These are phyloP conservation scores for Eriocheir sinensis DNA, from an alignment of 1,140 invertebrate genomes.

Conservation along the genomic window DNA sequence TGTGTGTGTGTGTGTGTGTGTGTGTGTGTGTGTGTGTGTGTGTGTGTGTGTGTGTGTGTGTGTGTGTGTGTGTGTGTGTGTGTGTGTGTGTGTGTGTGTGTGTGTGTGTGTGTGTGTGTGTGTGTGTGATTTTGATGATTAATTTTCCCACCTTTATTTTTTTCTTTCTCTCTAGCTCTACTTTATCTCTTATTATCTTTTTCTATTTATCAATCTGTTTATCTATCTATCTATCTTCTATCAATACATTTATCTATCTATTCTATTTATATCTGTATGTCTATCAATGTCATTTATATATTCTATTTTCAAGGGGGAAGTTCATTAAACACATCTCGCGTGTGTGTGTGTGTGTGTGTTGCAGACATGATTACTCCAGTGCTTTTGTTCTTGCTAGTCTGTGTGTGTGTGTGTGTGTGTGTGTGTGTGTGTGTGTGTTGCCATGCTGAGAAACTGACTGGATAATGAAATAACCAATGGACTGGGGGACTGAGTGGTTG, in stretches of 20 bases:
- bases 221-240: too few species aligned
- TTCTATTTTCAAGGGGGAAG: too few species aligned
- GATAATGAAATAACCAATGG: neutral
- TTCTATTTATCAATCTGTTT: neutral
- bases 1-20: constrained; percentile 45
- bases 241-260: too few species aligned
- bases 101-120: neutral
- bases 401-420: constrained; percentile 14
- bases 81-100: constrained; percentile 5
- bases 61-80: neutral
- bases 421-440: neutral
- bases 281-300: too few species aligned
- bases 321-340: too few species aligned
- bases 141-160: neutral
- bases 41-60: constrained; percentile 20
- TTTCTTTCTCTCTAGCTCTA: neutral
- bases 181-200: neutral
- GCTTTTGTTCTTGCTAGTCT: neutral
- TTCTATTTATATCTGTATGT: too few species aligned
- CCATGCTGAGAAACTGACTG: neutral
- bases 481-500: too few species aligned
- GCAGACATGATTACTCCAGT: neutral
- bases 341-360: constrained; percentile 23
- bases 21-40: constrained; percentile 11
- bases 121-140: neutral